Conservation (phyloP, 2,888 invertebrate species). For the Electrophaes corylata region DNA sequence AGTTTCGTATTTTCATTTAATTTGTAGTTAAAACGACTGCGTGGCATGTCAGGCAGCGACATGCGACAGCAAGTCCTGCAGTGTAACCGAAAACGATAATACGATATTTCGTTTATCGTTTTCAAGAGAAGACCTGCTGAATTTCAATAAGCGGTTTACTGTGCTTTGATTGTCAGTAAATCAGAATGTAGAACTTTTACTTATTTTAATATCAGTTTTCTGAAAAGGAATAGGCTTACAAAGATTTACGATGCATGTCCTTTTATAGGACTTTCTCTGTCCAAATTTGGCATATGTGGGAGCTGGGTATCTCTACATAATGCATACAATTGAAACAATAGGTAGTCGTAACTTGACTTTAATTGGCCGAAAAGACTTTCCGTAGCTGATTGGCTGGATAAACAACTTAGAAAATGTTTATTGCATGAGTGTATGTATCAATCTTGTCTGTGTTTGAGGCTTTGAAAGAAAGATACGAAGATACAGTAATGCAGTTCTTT, state of each 20-base stretch:
- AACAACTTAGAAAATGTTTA: conserved; percentile 19
- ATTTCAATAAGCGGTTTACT: not conserved
- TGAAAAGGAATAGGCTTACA: not conserved
- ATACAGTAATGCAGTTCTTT: not conserved
- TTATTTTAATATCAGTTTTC: not conserved
- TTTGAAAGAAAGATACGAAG: no score
- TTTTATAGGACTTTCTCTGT: conserved; percentile 15
- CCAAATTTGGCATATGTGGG: conserved; percentile 17
- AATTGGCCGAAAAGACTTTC: conserved; percentile 26
- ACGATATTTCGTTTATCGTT: no score
- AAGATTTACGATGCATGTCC: conserved; percentile 11
- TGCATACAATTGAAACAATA: conserved; percentile 28
- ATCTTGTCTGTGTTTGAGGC: conserved; percentile 5
- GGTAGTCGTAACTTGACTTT: conserved; percentile 21
- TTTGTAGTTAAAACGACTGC: no score
- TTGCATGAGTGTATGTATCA: conserved; percentile 6
- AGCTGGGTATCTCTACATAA: conserved; percentile 18
- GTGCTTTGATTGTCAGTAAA: not conserved
- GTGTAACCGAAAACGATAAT: no score
- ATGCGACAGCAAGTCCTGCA: no score
- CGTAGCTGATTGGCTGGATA: conserved; percentile 14
- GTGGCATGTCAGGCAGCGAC: no score
- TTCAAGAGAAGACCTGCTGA: not conserved
- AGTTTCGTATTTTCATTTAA: no score
- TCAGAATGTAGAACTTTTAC: not conserved